Evolutionary conservation across 2,888 invertebrate genomes (phyloP), one percentile per base, ranked within the genome.

Genomic region (Netelia virgata): DNA sequence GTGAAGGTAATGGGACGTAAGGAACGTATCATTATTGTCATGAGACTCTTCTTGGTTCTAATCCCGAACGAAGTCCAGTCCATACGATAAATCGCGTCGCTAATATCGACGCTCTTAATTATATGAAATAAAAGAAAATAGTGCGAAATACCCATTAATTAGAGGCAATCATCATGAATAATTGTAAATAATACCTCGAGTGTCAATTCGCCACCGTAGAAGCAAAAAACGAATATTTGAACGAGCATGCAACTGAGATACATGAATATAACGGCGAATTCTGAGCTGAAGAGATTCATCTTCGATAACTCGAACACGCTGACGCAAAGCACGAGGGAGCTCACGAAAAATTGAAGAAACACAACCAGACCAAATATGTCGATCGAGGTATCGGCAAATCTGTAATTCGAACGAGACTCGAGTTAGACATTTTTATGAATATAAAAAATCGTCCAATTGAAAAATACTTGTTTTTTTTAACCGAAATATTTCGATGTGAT

Each of bases 191-290:
- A 16, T 28, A 74, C 74, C 53, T 74, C 47, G 1, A 16, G 3
- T 1, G 36, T 57, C 9, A 57, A 6, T 73, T 87, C 76, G 43
- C 70, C 74, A 10, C 86, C 86, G 50, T 76, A 75, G 50, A 70
- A 86, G 75, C 85, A 86, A 18, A 77, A 84, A 18, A 85, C 53
- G 11, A 86, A 85, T 73, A 87, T 84, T 75, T 92, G 90, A 41
- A 87, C 85, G 14, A 89, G 20, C 87, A 88, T 88, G 18, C 77
- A 73, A 1, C 70, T 81, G 0, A 86, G 81, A 47, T 87, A 88
- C 63, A 88, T 55, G 10, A 70, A 14, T 18, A 81, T 73, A 1
- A 83, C 79, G 9, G 76, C 70, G 43, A 88, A 88, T 72, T 81
- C 83, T 0, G 81, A 23, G 14, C 72, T 88, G 11, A 87, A 64